Conservation (phyloP, 2,888 invertebrate genomes). For the Macroteleia sp. region DNA sequence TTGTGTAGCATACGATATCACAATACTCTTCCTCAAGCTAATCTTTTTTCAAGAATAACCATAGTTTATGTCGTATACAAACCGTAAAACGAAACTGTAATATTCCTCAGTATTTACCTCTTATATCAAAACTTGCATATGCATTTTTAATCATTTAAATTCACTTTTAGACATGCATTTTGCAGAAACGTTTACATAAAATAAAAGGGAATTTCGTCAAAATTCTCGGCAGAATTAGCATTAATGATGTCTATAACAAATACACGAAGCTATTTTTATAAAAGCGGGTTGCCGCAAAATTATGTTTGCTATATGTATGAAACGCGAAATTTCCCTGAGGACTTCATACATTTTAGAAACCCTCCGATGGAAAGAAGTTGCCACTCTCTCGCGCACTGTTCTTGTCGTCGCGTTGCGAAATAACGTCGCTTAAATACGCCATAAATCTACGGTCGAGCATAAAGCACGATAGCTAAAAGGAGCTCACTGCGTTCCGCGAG, state of each 20-base stretch:
- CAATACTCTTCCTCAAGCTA: conserved; percentile 2
- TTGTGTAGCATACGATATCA: conserved; percentile 20
- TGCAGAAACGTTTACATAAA: conserved; percentile 10
- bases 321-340: conserved; percentile 76
- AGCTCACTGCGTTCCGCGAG: conserved; percentile 45
- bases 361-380: conserved; percentile 66
- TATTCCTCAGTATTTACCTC: neutral
- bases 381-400: conserved; percentile 61
- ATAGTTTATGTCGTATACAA: neutral
- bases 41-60: conserved; percentile 17
- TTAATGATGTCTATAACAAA: conserved; percentile 46
- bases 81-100: neutral
- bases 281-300: conserved; percentile 55
- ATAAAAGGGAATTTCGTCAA: conserved; percentile 16
- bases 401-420: conserved; percentile 63
- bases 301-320: conserved; percentile 68
- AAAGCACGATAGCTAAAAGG: conserved; percentile 54
- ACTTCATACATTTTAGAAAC: conserved; percentile 71
- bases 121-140: conserved; percentile 1
- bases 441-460: conserved; percentile 42
- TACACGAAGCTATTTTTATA: conserved; percentile 44
- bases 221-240: conserved; percentile 40
- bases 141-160: conserved; percentile 23
- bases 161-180: no score
- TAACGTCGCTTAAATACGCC: conserved; percentile 58